phyloP scores from a whole-genome alignment of 2,113 vertebrate species.

The Takifugu bimaculatus region DNA sequence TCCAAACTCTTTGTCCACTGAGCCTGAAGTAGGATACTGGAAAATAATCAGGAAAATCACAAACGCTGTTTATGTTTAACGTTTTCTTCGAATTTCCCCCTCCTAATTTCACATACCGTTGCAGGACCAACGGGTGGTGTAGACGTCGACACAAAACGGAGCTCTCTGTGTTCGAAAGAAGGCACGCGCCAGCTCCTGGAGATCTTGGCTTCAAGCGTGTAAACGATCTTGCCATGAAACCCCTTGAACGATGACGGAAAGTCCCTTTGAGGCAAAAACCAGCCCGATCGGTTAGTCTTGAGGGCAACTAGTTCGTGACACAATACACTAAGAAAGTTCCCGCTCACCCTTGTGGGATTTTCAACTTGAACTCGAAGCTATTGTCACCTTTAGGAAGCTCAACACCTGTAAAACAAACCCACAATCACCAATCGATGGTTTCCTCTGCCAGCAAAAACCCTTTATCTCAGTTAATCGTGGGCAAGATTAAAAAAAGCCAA shows the following conservation, averaged over 20 bases:
- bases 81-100: not conserved
- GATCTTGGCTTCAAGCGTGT: constrained; percentile 58
- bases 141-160: constrained; percentile 43
- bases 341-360: constrained; percentile 62
- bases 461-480: too few species aligned
- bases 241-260: constrained; percentile 64
- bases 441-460: not conserved
- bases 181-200: constrained; percentile 47
- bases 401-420: constrained; percentile 31
- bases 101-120: constrained; percentile 12
- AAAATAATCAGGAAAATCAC: constrained; percentile 2
- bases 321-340: not conserved
- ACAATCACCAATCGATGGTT: too few species aligned
- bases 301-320: not conserved
- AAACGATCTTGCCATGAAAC: constrained; percentile 40
- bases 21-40: constrained; percentile 44
- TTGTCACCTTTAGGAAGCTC: constrained; percentile 50
- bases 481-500: not conserved
- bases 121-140: not conserved
- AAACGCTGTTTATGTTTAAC: not conserved
- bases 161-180: not conserved
- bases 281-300: not conserved
- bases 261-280: constrained; percentile 35
- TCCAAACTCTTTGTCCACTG: constrained; percentile 48
- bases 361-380: constrained; percentile 50